A percentile compares a stretch with the other conserved stretches of the same genome.
Conservation (phyloP, 2,113 vertebrate species). For the Turdus rufiventris region DNA sequence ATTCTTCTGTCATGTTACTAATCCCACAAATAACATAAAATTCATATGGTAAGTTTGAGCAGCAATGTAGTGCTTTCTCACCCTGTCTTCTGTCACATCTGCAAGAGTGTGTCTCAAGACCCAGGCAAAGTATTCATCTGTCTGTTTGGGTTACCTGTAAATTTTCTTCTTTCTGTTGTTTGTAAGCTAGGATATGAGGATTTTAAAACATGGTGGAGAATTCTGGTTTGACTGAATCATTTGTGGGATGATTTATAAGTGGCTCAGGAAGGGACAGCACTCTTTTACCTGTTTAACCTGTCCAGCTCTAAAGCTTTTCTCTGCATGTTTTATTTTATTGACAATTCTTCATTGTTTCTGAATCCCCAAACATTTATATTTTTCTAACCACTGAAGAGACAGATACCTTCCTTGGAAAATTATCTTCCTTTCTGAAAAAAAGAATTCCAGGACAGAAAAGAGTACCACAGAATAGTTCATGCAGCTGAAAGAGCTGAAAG, state of each 20-base stretch:
- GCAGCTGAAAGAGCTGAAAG: neutral
- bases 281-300: neutral
- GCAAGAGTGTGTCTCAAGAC: neutral
- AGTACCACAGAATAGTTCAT: neutral
- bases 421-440: neutral
- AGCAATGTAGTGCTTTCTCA: neutral
- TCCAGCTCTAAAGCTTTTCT: neutral
- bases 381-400: neutral
- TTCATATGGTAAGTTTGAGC: neutral
- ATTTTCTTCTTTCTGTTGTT: neutral
- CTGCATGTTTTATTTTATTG: neutral
- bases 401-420: neutral
- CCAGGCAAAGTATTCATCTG: neutral
- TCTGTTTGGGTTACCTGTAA: neutral
- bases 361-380: neutral
- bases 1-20: neutral
- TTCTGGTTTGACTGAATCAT: neutral
- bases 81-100: neutral
- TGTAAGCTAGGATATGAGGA: neutral
- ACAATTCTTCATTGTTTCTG: neutral
- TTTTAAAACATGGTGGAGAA: neutral
- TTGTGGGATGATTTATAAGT: neutral
- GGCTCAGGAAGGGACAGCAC: neutral
- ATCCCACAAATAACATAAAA: neutral
- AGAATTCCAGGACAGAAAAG: neutral